Evolutionary conservation across 2,113 vertebrate genomes (phyloP).

Genomic region (Oostethus manadensis): DNA sequence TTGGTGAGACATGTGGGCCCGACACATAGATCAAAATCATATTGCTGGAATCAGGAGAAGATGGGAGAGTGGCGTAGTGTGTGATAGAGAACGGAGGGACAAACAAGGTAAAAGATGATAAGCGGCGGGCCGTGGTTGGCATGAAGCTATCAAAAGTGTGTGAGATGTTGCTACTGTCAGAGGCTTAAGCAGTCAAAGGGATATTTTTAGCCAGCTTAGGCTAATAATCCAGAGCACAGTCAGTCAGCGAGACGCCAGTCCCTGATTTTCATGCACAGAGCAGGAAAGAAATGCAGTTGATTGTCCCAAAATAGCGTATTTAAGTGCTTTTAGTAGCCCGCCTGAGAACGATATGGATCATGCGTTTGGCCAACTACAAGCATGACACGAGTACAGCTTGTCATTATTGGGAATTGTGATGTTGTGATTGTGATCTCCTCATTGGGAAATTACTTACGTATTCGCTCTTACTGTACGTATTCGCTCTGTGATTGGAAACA

Average conservation of each 20-base stretch:
- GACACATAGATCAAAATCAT: not conserved
- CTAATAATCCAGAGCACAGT: slow-evolving; percentile 68
- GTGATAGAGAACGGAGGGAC: too few relatives aligned
- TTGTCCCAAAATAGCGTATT: not conserved
- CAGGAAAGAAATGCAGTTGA: slow-evolving; percentile 21
- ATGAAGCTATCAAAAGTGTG: slow-evolving; percentile 66
- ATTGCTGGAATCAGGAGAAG: not conserved
- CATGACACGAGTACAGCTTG: too few relatives aligned
- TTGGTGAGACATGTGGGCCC: slow-evolving; percentile 61
- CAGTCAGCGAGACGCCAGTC: slow-evolving; percentile 21
- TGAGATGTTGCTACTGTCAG: slow-evolving; percentile 66
- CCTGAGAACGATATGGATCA: too few relatives aligned
- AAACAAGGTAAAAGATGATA: slow-evolving; percentile 50
- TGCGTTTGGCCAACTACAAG: too few relatives aligned
- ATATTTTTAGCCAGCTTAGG: slow-evolving; percentile 74
- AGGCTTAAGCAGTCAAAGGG: slow-evolving; percentile 69
- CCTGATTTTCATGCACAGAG: slow-evolving; percentile 52
- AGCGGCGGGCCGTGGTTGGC: slow-evolving; percentile 47
- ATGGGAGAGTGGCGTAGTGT: too few relatives aligned
- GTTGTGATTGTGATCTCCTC: too few relatives aligned
- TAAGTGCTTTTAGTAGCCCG: not conserved
- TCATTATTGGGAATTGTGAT: too few relatives aligned
- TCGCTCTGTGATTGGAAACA: too few relatives aligned
- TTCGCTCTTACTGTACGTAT: too few relatives aligned
- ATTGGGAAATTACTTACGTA: too few relatives aligned